Evolutionary conservation across 2,888 invertebrate genomes (phyloP).

Genomic region (Lepidochrysops patricia): DNA sequence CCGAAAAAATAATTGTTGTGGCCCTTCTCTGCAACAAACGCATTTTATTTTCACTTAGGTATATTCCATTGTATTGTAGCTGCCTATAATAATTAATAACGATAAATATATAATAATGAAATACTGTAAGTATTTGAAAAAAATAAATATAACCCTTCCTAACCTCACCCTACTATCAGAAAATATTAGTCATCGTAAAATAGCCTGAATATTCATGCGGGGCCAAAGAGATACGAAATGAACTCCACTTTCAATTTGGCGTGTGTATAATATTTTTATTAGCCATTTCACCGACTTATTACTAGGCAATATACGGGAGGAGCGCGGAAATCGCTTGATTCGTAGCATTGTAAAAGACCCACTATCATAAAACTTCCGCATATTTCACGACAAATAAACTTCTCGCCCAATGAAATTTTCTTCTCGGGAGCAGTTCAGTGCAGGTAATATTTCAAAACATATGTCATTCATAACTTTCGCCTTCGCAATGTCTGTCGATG

Average conservation of each 20-base stretch:
- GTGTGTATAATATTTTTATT: conserved; percentile 64
- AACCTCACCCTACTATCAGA: no score
- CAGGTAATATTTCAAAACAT: conserved; percentile 75
- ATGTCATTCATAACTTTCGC: conserved; percentile 75
- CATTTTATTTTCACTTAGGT: no score
- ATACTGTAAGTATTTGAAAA: no score
- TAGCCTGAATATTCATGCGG: background rate
- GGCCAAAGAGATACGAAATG: conserved; percentile 27
- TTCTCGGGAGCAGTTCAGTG: conserved; percentile 63
- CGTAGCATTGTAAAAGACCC: conserved; percentile 65
- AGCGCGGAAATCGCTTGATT: conserved; percentile 63
- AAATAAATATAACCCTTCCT: no score
- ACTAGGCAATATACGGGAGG: conserved; percentile 38
- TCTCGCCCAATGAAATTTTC: conserved; percentile 68
- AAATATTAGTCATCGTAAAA: background rate
- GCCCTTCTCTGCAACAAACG: no score
- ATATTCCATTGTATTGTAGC: no score
- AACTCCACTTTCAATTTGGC: conserved; percentile 67
- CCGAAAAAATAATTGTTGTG: no score
- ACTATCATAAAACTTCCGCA: conserved; percentile 69
- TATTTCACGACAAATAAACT: conserved; percentile 74
- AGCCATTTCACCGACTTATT: conserved; percentile 55
- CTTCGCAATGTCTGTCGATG: conserved; percentile 74
- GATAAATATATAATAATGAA: no score
- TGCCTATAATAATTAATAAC: no score